Conservation (phyloP, 2,113 vertebrate genomes). For the Cheilinus undulatus region DNA sequence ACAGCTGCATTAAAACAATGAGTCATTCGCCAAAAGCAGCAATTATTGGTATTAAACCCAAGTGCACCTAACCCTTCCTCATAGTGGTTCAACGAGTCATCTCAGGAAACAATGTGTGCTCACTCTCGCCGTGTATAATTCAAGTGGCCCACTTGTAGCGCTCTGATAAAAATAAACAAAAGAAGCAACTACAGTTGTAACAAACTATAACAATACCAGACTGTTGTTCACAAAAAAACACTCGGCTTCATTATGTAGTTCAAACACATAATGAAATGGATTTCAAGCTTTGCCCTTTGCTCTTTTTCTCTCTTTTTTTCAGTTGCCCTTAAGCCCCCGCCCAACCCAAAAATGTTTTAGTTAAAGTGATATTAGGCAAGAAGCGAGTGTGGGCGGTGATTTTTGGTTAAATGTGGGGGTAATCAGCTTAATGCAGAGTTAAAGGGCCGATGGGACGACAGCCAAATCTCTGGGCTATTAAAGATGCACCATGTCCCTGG, state of each 20-base stretch:
- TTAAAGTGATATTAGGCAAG: constrained; percentile 73
- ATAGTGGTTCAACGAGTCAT: constrained; percentile 65
- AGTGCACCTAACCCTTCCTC: constrained; percentile 41
- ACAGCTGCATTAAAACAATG: constrained; percentile 79
- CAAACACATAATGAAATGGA: constrained; percentile 56
- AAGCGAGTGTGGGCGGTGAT: constrained; percentile 67
- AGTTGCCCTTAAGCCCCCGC: constrained; percentile 20
- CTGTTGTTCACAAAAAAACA: constrained; percentile 18
- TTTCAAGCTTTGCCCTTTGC: constrained; percentile 42
- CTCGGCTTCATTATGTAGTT: constrained; percentile 9
- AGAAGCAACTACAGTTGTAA: constrained; percentile 13
- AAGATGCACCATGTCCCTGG: constrained; percentile 66
- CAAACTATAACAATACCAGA: background rate
- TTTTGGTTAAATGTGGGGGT: constrained; percentile 82
- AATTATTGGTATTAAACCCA: constrained; percentile 76
- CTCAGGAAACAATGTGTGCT: constrained; percentile 40
- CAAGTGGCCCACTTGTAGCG: constrained; percentile 56
- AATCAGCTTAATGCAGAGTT: constrained; percentile 87
- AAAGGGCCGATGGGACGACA: constrained; percentile 78
- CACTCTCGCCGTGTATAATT: constrained; percentile 36
- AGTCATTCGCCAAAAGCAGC: constrained; percentile 68
- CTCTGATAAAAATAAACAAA: constrained; percentile 23
- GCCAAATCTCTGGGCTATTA: constrained; percentile 84
- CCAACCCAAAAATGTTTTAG: constrained; percentile 65
- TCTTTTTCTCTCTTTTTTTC: constrained; percentile 18